phyloP scores from a whole-genome alignment of 2,797 vertebrate species.

The Acanthurus lineatus region DNA sequence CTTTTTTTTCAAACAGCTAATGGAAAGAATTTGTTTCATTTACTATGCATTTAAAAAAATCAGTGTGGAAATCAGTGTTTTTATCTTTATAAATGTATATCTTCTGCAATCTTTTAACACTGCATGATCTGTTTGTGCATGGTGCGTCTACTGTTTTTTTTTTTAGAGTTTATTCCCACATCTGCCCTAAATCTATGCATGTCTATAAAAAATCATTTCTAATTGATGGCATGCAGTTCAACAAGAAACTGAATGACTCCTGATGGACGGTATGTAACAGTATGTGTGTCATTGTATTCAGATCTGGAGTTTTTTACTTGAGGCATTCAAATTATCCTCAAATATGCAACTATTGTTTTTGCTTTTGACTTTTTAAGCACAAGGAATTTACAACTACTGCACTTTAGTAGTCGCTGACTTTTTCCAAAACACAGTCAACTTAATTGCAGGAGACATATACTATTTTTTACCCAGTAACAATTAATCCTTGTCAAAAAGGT shows the following conservation, averaged over 20 bases:
- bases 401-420: too few relatives aligned
- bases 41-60: not conserved
- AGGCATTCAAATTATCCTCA: not conserved
- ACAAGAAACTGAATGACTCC: conserved; percentile 36
- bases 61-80: not conserved
- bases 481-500: too few relatives aligned
- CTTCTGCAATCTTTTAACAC: not conserved
- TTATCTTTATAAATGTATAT: not conserved
- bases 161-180: not conserved
- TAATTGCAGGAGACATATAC: too few relatives aligned
- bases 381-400: too few relatives aligned
- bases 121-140: not conserved
- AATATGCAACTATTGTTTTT: not conserved
- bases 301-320: not conserved
- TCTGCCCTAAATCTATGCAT: conserved; percentile 6
- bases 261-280: conserved; percentile 8
- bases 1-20: not conserved
- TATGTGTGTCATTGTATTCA: conserved; percentile 13
- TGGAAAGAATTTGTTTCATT: too few relatives aligned
- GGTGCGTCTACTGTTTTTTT: not conserved
- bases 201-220: conserved; percentile 10
- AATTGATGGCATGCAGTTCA: conserved; percentile 57
- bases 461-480: too few relatives aligned
- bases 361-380: not conserved
- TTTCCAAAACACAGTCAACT: too few relatives aligned